Percentiles rank a stretch among this genome's conserved stretches.
These are phyloP conservation scores for Ptychobarbus kaznakovi DNA, from an alignment of 2,797 vertebrate genomes.

Conservation along the genomic window DNA sequence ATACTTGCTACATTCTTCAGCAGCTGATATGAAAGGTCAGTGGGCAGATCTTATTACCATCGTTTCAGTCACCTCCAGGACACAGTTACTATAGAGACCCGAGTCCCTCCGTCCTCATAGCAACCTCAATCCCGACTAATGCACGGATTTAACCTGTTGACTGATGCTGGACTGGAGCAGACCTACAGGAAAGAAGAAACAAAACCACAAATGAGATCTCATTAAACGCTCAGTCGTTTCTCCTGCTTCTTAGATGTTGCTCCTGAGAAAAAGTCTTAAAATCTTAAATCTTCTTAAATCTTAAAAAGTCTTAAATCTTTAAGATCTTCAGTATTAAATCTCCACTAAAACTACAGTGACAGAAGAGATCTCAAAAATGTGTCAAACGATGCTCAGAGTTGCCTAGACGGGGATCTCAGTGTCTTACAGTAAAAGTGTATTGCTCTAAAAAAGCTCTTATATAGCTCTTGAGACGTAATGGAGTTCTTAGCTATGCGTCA, in stretches of 20 bases:
- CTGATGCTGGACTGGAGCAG: not conserved
- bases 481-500: not conserved
- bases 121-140: conserved; percentile 54
- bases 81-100: conserved; percentile 66
- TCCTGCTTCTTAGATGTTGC: too few species aligned
- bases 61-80: conserved; percentile 61
- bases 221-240: not conserved
- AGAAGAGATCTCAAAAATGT: not conserved
- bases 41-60: conserved; percentile 50
- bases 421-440: not conserved
- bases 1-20: not conserved
- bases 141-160: conserved; percentile 30
- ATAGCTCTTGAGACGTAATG: not conserved
- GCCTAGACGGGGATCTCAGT: not conserved
- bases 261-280: too few species aligned
- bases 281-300: not conserved
- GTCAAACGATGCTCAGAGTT: not conserved
- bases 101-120: conserved; percentile 55
- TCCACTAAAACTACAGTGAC: not conserved
- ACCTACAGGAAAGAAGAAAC: not conserved
- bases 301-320: too few species aligned
- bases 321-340: not conserved
- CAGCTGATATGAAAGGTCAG: not conserved
- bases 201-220: not conserved
- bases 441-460: not conserved